Percentiles rank a stretch among this genome's conserved stretches.
Evolutionary conservation across 1,140 invertebrate genomes (phyloP).

Genomic region (Ptiloglossa arizonensis): DNA sequence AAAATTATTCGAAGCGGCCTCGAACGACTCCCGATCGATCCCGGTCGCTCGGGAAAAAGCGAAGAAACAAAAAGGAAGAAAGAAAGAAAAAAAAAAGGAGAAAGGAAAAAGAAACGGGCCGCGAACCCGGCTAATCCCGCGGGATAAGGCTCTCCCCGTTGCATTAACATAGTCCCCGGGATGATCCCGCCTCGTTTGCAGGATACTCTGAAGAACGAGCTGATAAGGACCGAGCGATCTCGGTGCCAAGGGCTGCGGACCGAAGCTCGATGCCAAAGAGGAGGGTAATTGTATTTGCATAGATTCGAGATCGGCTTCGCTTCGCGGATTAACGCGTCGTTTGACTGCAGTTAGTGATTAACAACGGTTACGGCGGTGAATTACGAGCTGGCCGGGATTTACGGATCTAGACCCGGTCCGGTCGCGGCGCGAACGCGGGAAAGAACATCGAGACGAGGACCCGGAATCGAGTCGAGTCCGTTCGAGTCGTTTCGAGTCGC

Average conservation of each 20-base stretch:
- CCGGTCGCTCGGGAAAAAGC: background rate
- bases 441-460: background rate
- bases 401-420: too few relatives aligned
- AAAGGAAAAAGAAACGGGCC: constrained; percentile 7
- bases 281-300: constrained; percentile 76
- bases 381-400: constrained; percentile 26
- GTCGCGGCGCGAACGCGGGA: too few relatives aligned
- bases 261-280: constrained; percentile 58
- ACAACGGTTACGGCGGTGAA: constrained; percentile 57
- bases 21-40: constrained; percentile 2
- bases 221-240: constrained; percentile 73
- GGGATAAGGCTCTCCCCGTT: constrained; percentile 68
- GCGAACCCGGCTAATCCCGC: constrained; percentile 60
- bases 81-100: background rate
- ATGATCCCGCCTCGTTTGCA: constrained; percentile 76
- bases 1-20: background rate
- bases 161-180: constrained; percentile 73
- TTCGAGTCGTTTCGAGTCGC: too few relatives aligned
- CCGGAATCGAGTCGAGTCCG: too few relatives aligned
- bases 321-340: constrained; percentile 70
- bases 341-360: constrained; percentile 70
- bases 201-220: constrained; percentile 75
- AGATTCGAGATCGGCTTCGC: constrained; percentile 75
- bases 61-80: constrained; percentile 11
- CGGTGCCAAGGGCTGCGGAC: constrained; percentile 43